Base-by-base conservation (phyloP, 2,797 vertebrate species). In the Mus caroli region DNA sequence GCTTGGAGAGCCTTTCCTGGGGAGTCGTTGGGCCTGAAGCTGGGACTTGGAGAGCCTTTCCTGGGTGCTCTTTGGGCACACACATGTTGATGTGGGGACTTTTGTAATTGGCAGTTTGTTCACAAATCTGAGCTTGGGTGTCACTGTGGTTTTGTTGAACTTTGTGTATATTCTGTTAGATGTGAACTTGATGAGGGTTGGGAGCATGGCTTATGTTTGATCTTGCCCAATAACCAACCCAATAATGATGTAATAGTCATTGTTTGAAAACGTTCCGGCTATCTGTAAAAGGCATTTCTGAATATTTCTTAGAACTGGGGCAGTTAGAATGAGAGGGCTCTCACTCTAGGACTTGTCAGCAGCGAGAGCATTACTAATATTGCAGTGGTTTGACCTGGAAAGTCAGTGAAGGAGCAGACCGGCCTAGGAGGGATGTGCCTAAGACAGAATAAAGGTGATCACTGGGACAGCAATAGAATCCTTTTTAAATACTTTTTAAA, bases 81-180 rank as follows among this genome's bases (percentile, higher is more conserved):
- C 17, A 77, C 19, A 54, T 62, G 20, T 76, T 76, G 73, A 26
- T 13, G 1, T 73, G 67, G n/a, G 52, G 76, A 54, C 31, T 93
- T 82, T 76, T 71, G 34, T 78, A 56, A 9, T 52, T 80, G 69
- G 56, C 69, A 87, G 3, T 92, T 58, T 46, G 80, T 50, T 92
- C 12, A 78, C 43, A 58, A 46, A 84, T 94, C 87, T 84, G n/a
- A 85, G 17, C 62, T 96, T 90, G 73, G 62, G 82, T 78, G 46
- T 7, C 24, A 43, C 19, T 75, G 10, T 46, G 85, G 50, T 80
- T 87, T 93, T 89, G 12, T 69, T 78, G 90, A 62, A 67, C 64
- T 75, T 87, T 75, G 10, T 85, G 10, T 28, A 22, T 64, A 50
- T 93, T 82, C 20, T 75, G 0, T 94, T 94, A 75, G 28, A 84